A percentile compares a stretch with the other conserved stretches of the same genome.
Evolutionary conservation across 2,888 invertebrate genomes (phyloP).

Genomic region (Leucophora obtusa): DNA sequence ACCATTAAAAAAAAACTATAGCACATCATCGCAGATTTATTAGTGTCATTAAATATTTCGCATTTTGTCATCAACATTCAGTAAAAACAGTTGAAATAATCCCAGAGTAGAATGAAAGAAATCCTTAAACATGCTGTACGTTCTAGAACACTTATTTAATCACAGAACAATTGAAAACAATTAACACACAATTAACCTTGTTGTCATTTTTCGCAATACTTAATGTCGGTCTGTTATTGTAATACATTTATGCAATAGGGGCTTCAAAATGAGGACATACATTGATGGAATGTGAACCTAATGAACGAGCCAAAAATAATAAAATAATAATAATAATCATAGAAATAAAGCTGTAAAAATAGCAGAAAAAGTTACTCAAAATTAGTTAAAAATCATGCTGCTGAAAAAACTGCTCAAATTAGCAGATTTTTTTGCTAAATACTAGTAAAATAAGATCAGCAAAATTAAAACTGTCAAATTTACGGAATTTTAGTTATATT

Average conservation of each 20-base stretch:
- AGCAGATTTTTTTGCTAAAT: no score
- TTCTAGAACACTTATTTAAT: slow-evolving; percentile 38
- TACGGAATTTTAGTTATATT: no score
- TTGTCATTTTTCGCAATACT: slow-evolving; percentile 10
- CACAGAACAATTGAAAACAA: slow-evolving; percentile 48
- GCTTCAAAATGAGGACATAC: no score
- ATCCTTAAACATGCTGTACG: background rate
- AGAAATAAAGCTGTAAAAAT: no score
- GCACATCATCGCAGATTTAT: slow-evolving; percentile 36
- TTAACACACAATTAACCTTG: slow-evolving; percentile 52
- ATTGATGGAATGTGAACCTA: no score
- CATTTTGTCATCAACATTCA: slow-evolving; percentile 1
- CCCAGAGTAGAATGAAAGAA: background rate
- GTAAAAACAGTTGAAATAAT: slow-evolving; percentile 7
- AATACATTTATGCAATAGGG: background rate
- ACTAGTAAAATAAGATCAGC: no score
- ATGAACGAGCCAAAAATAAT: no score
- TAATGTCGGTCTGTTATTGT: background rate
- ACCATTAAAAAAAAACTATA: background rate
- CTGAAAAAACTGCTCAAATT: no score
- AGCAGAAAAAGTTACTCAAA: no score
- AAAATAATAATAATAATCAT: no score
- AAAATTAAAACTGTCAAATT: no score
- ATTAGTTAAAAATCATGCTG: no score
- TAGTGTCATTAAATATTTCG: slow-evolving; percentile 17